These are phyloP conservation scores for Paedocypris sp. DNA, from an alignment of 2,113 vertebrate species.

Conservation along the genomic window DNA sequence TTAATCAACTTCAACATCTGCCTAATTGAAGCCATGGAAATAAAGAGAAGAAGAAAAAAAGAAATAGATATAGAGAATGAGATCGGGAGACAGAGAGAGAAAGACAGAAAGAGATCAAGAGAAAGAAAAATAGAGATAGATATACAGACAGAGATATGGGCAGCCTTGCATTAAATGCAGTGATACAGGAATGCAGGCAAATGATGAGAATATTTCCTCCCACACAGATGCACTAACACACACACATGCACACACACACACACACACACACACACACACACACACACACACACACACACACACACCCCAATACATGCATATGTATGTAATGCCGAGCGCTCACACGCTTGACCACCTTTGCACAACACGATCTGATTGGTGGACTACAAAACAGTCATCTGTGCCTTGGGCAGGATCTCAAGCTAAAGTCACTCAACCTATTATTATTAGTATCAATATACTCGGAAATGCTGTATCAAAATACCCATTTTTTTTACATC, in stretches of 20 bases:
- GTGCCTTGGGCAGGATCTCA: background rate
- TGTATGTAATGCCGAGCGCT: background rate
- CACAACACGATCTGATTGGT: background rate
- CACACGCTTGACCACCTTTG: background rate
- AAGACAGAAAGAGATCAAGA: slow-evolving; percentile 49
- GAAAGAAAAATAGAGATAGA: slow-evolving; percentile 41
- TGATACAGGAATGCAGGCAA: background rate
- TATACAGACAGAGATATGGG: slow-evolving; percentile 51
- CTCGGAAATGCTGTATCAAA: too few species aligned
- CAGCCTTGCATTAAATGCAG: slow-evolving; percentile 20
- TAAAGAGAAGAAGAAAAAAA: slow-evolving; percentile 33
- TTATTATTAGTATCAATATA: too few species aligned
- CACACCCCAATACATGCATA: background rate
- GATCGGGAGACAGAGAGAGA: slow-evolving; percentile 32
- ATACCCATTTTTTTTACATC: too few species aligned
- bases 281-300: background rate
- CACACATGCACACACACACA: slow-evolving; percentile 8
- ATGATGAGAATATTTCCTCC: slow-evolving; percentile 12
- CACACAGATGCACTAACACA: slow-evolving; percentile 8
- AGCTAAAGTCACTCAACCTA: background rate
- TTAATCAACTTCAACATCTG: slow-evolving; percentile 8
- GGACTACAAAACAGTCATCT: background rate
- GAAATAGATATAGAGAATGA: too few species aligned
- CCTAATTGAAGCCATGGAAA: background rate
- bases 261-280: slow-evolving; percentile 12